A percentile compares a stretch with the other conserved stretches of the same genome.
phyloP scores from a whole-genome alignment of 2,797 vertebrate genomes.

The Crenuchus spilurus region DNA sequence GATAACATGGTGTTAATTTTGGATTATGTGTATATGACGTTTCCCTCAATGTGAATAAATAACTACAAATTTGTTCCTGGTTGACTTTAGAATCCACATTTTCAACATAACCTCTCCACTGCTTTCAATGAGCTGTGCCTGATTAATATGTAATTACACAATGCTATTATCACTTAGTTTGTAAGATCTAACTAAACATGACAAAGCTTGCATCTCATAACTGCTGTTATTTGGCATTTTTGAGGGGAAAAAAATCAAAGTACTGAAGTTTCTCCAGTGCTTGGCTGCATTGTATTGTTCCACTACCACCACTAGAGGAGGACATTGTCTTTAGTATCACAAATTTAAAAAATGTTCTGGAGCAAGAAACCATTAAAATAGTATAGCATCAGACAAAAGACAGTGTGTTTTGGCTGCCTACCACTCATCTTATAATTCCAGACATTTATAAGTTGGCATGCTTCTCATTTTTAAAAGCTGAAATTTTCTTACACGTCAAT shows the following conservation, averaged over 20 bases:
- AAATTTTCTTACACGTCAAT: conserved; percentile 77
- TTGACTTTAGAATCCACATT: too few relatives aligned
- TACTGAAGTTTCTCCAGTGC: background rate
- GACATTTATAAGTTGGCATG: conserved; percentile 70
- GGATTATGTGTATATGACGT: too few relatives aligned
- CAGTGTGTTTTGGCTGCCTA: conserved; percentile 77
- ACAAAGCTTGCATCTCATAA: too few relatives aligned
- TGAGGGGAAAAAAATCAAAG: background rate
- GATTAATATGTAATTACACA: too few relatives aligned
- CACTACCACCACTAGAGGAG: conserved; percentile 70
- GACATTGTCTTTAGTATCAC: conserved; percentile 70
- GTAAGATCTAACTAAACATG: too few relatives aligned
- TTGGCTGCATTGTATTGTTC: conserved; percentile 45
- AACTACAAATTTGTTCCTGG: too few relatives aligned
- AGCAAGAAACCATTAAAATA: conserved; percentile 52
- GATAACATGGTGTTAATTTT: too few relatives aligned
- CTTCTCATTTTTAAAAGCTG: conserved; percentile 73
- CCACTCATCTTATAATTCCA: conserved; percentile 71
- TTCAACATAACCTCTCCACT: too few relatives aligned
- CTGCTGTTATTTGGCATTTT: background rate
- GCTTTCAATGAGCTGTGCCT: too few relatives aligned
- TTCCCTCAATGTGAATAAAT: too few relatives aligned
- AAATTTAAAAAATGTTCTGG: conserved; percentile 11
- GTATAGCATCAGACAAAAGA: conserved; percentile 72
- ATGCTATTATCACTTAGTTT: too few relatives aligned